Base-by-base conservation (phyloP, 2,888 invertebrate genomes). In the Lacanobia wlatinum region DNA sequence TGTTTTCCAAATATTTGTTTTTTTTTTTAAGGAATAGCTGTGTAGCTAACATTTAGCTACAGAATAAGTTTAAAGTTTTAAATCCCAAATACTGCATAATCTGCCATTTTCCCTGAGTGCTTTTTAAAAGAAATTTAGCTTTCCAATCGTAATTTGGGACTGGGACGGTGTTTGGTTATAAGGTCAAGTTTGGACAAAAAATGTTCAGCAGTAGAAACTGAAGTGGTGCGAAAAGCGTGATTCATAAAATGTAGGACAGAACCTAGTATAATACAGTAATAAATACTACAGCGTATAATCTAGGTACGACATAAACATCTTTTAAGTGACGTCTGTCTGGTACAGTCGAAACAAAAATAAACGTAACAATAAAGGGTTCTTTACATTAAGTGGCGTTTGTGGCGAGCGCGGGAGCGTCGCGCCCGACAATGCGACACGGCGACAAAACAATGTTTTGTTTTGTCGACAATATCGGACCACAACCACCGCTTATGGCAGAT, bases 401-500 rank as follows among this genome's bases (percentile, higher is more conserved):
- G 68, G 82, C 55, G 68, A 78, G 69, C 76, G 75, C 75, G 84
- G 78, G 79, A 86, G 78, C 82, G 83, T 81, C 69, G 80, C 71
- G 59, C 63, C 59, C 65, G 73, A 77, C 76, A 84, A 76, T 64
- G 72, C 70, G 75, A 64, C 76, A 71, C 72, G 76, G 76, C 77
- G 70, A 84, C 80, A 84, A 82, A 86, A 86, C 84, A 85, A 85
- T 78, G 84, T 84, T 83, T 87, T 88, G 85, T 86, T 87, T 77
- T 73, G 81, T 48, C 70, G 75, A 82, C 83, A 86, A 73, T 83
- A 84, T 72, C 81, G 74, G 73, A 82, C 85, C 83, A 78, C 84
- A 74, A 73, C 67, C 63, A 78, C 87, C 87, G 86, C 84, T 88
- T 88, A 89, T 87, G 86, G 87, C 86, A 84, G 87, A 89, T 89